phyloP scores from a whole-genome alignment of 2,113 vertebrate genomes.

The Pterophyllum scalare region DNA sequence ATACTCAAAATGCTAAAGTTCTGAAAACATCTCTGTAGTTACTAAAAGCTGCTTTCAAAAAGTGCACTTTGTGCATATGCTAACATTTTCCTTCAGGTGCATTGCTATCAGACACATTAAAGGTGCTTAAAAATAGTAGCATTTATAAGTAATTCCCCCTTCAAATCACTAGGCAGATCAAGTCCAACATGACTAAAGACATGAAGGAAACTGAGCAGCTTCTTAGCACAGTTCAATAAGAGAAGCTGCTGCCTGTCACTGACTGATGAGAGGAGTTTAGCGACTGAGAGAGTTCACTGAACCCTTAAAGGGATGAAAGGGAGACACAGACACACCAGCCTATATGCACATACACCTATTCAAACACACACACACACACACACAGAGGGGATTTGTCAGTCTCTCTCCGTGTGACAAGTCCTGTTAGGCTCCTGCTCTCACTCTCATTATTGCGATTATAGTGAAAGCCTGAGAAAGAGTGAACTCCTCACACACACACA shows the following conservation, averaged over 20 bases:
- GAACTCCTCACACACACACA: slow-evolving; percentile 1
- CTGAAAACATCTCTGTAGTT: not conserved
- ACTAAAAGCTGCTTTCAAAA: not conserved
- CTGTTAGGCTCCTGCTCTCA: slow-evolving; percentile 49
- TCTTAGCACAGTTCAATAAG: not conserved
- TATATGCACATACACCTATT: slow-evolving; percentile 7
- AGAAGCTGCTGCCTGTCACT: not conserved
- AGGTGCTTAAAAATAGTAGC: not conserved
- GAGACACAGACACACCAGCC: not conserved
- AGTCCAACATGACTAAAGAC: not conserved
- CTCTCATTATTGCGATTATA: slow-evolving; percentile 78
- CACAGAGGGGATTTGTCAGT: slow-evolving; percentile 41
- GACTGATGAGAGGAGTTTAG: not conserved
- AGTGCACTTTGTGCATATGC: not conserved
- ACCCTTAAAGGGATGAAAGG: slow-evolving; percentile 12
- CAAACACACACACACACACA: not conserved
- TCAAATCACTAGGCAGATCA: not conserved
- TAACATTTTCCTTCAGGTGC: not conserved
- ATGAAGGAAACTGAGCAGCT: not conserved
- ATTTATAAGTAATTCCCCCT: not conserved
- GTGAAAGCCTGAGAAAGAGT: slow-evolving; percentile 42
- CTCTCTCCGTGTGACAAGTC: slow-evolving; percentile 58
- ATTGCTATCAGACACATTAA: not conserved
- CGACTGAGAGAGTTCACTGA: slow-evolving; percentile 13
- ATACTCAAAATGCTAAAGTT: not conserved